Evolutionary conservation across 2,113 vertebrate species (phyloP).

Genomic region (Theristicus caerulescens): DNA sequence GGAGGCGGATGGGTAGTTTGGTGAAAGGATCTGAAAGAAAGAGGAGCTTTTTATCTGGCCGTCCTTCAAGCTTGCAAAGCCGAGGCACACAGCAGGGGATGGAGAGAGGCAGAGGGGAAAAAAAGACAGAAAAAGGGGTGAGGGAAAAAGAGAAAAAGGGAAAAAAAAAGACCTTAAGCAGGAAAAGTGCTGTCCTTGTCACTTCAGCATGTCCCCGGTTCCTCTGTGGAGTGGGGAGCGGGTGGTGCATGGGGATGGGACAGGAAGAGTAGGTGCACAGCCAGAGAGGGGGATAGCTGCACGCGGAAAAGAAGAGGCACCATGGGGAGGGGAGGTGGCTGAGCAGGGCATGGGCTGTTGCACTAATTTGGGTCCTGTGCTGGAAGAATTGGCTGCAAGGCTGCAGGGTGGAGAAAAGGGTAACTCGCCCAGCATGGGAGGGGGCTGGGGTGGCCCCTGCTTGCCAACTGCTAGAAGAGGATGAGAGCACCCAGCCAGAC

Average conservation of each 20-base stretch:
- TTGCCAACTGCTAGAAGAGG: neutral
- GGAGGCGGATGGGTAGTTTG: conserved; percentile 13
- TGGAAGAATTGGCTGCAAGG: neutral
- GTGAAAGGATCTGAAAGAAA: conserved; percentile 52
- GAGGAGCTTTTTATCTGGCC: conserved; percentile 63
- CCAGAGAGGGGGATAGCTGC: neutral
- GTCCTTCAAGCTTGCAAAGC: conserved; percentile 42
- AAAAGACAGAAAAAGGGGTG: neutral
- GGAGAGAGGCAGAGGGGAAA: neutral
- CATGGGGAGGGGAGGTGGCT: neutral
- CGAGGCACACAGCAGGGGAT: neutral
- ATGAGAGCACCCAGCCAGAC: neutral
- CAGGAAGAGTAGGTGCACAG: neutral
- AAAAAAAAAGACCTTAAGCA: neutral
- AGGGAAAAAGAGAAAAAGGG: neutral
- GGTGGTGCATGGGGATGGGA: neutral
- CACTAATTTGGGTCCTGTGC: rapidly evolving
- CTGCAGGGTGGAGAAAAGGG: neutral
- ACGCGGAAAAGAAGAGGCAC: neutral
- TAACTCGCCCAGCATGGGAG: neutral
- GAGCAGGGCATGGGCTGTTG: neutral
- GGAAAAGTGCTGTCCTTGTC: conserved; percentile 50
- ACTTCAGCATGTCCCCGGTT: neutral
- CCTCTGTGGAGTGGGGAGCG: neutral
- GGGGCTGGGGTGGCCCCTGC: neutral